Conservation (phyloP, 1,140 invertebrate species). For the Drosophila parvula region DNA sequence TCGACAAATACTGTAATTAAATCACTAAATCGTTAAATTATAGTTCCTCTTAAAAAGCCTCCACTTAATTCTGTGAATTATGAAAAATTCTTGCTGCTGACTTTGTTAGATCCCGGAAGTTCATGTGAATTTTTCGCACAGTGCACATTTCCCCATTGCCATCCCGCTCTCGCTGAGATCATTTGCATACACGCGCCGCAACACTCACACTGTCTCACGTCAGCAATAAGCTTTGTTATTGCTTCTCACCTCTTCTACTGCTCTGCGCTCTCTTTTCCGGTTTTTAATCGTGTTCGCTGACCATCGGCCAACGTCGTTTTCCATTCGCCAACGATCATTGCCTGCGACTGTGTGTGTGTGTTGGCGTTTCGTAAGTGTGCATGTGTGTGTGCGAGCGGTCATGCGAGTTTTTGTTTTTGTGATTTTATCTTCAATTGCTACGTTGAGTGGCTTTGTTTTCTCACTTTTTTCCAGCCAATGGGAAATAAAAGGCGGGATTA, state of each 20-base stretch:
- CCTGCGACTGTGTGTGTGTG: slow-evolving; percentile 9
- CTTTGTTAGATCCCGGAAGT: too few species aligned
- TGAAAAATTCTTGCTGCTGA: too few species aligned
- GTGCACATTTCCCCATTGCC: not conserved
- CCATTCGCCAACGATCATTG: slow-evolving; percentile 66
- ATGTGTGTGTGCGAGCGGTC: slow-evolving; percentile 19
- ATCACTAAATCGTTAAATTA: too few species aligned
- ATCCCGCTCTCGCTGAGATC: slow-evolving; percentile 14
- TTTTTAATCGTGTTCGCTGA: slow-evolving; percentile 38
- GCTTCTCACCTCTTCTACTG: slow-evolving; percentile 44
- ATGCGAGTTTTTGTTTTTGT: slow-evolving; percentile 21
- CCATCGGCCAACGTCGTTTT: slow-evolving; percentile 58
- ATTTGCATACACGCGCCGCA: slow-evolving; percentile 25
- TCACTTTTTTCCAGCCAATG: slow-evolving; percentile 53
- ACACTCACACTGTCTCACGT: slow-evolving; percentile 18
- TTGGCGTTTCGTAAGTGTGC: not conserved
- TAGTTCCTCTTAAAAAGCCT: too few species aligned
- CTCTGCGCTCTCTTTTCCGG: slow-evolving; percentile 10
- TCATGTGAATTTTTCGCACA: not conserved
- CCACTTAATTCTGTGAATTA: too few species aligned
- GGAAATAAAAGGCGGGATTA: slow-evolving; percentile 31
- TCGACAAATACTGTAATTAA: too few species aligned
- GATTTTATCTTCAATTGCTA: slow-evolving; percentile 26
- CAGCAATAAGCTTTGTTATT: slow-evolving; percentile 50
- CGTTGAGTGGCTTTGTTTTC: slow-evolving; percentile 56